Evolutionary conservation across 2,888 invertebrate species (phyloP).

Genomic region (Cerastoderma edule): DNA sequence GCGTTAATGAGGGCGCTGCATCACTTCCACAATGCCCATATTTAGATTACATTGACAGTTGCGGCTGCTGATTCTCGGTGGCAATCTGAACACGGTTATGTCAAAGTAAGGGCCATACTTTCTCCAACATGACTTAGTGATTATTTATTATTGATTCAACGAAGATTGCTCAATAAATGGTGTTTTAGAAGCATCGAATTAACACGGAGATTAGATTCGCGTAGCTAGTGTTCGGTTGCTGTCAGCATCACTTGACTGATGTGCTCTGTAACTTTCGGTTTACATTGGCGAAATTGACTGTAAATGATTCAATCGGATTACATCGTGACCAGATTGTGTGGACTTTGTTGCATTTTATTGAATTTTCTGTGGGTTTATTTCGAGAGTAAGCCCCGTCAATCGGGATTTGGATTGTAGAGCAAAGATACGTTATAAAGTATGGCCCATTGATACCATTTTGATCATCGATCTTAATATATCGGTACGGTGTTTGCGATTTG

Average conservation of each 20-base stretch:
- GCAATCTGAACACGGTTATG: constrained; percentile 1
- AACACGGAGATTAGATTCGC: background rate
- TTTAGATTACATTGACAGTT: constrained; percentile 62
- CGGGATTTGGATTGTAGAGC: too few relatives aligned
- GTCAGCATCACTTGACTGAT: constrained; percentile 18
- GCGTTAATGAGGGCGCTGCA: constrained; percentile 47
- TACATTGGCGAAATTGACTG: background rate
- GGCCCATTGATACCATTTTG: too few relatives aligned
- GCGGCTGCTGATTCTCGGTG: constrained; percentile 51
- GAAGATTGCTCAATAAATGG: constrained; percentile 19
- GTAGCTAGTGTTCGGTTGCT: constrained; percentile 28
- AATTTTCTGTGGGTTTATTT: too few relatives aligned
- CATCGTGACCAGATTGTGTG: too few relatives aligned
- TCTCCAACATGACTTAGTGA: constrained; percentile 24
- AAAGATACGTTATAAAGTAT: too few relatives aligned
- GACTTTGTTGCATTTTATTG: too few relatives aligned
- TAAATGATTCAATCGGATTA: constrained; percentile 10
- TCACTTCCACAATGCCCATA: constrained; percentile 59
- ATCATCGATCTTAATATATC: too few relatives aligned
- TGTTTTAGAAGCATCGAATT: constrained; percentile 10
- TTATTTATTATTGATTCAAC: constrained; percentile 2
- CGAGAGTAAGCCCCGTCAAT: too few relatives aligned
- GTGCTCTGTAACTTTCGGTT: constrained; percentile 23
- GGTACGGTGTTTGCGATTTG: background rate
- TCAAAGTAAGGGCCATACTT: background rate